Percentiles rank a stretch among this genome's conserved stretches.
Conservation (phyloP, 2,797 vertebrate genomes). For the Bryconaethiops microstoma region DNA sequence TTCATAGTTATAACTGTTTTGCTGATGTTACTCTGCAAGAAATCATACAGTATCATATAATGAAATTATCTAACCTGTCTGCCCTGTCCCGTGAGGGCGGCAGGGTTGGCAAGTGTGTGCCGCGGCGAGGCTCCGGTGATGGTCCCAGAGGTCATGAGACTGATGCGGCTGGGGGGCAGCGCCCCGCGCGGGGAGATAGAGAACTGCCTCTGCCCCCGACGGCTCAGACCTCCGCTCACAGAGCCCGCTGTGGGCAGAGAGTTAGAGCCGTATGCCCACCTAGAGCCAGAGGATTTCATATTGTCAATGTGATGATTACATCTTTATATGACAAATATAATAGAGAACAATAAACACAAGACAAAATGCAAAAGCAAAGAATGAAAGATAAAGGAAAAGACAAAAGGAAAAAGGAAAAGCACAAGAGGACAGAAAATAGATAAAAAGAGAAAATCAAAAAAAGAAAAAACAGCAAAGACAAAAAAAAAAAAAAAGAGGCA, state of each 20-base stretch:
- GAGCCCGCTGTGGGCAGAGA: slow-evolving; percentile 97
- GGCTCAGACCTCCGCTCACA: slow-evolving; percentile 88
- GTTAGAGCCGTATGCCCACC: slow-evolving; percentile 94
- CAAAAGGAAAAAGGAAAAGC: too few species aligned
- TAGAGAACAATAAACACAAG: too few species aligned
- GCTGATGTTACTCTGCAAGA: too few species aligned
- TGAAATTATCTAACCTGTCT: slow-evolving; percentile 82
- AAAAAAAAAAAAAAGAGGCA: background rate
- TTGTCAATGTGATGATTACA: too few species aligned
- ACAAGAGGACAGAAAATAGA: background rate
- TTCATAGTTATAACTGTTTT: background rate
- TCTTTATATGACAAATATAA: too few species aligned
- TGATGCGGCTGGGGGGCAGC: slow-evolving; percentile 83
- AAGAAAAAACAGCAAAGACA: background rate
- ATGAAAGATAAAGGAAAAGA: too few species aligned
- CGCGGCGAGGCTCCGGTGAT: slow-evolving; percentile 86
- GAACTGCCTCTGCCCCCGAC: slow-evolving; percentile 88
- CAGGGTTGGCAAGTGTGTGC: slow-evolving; percentile 85
- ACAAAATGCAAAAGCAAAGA: too few species aligned
- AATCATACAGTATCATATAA: too few species aligned
- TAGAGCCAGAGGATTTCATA: slow-evolving; percentile 58
- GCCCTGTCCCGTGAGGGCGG: slow-evolving; percentile 82
- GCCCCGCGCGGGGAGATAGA: slow-evolving; percentile 86
- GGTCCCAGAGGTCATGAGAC: slow-evolving; percentile 84
- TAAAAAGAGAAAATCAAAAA: background rate